phyloP scores from a whole-genome alignment of 1,140 invertebrate species.

The Heliconius eleuchia region DNA sequence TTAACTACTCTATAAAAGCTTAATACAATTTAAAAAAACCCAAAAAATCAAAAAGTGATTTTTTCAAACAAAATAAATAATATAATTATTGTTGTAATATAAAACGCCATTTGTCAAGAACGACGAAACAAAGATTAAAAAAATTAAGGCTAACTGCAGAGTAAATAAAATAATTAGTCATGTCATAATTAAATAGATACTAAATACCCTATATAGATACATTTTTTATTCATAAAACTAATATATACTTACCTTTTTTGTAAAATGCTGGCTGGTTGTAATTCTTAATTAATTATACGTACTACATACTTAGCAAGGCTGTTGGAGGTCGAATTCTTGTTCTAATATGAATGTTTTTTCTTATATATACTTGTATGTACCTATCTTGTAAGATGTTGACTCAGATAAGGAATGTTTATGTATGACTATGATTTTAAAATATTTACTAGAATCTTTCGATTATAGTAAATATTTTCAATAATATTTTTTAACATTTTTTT shows the following conservation, averaged over 20 bases:
- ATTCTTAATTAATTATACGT: not conserved
- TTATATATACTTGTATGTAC: not conserved
- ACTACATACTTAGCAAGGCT: conserved; percentile 22
- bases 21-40: no score
- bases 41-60: no score
- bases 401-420: not conserved
- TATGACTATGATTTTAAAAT: not conserved
- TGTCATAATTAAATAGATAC: not conserved
- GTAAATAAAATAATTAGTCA: not conserved
- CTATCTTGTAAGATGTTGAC: not conserved
- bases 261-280: not conserved
- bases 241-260: not conserved
- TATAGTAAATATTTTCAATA: not conserved
- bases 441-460: no score
- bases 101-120: no score
- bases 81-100: no score
- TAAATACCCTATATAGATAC: not conserved
- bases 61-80: no score
- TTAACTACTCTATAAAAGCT: no score
- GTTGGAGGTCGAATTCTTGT: conserved; percentile 21
- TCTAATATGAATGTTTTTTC: conserved; percentile 4
- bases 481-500: no score
- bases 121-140: no score
- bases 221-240: not conserved
- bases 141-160: no score